phyloP scores from a whole-genome alignment of 2,888 invertebrate genomes.

The Quadroppia sp. region DNA sequence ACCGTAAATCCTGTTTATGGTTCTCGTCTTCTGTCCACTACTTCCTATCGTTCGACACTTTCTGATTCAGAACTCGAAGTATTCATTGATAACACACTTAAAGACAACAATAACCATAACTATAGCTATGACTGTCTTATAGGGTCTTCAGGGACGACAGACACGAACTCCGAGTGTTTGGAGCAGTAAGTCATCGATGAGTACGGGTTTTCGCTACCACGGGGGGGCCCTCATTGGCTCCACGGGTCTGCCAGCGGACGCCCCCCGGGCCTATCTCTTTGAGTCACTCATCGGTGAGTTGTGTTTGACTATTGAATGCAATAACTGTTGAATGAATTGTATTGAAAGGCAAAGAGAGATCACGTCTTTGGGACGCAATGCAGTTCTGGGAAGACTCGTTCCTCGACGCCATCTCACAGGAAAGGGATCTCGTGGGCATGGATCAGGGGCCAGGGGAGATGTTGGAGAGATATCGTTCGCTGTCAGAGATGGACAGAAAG shows the following conservation, averaged over 20 bases:
- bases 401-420: slow-evolving; percentile 92
- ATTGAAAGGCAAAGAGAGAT: slow-evolving; percentile 46
- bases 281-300: slow-evolving; percentile 66
- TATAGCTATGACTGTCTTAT: slow-evolving; percentile 48
- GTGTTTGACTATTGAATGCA: slow-evolving; percentile 49
- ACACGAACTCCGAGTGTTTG: slow-evolving; percentile 77
- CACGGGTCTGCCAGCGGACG: slow-evolving; percentile 80
- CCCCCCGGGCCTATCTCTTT: slow-evolving; percentile 81
- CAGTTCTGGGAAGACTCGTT: slow-evolving; percentile 99
- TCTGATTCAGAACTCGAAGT: slow-evolving; percentile 86
- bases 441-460: slow-evolving; percentile 98
- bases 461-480: slow-evolving; percentile 94
- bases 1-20: slow-evolving; percentile 69
- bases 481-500: slow-evolving; percentile 79
- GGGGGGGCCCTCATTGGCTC: slow-evolving; percentile 76
- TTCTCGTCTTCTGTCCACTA: slow-evolving; percentile 57
- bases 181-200: slow-evolving; percentile 84
- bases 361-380: slow-evolving; percentile 91
- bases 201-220: slow-evolving; percentile 79
- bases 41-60: slow-evolving; percentile 71
- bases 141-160: slow-evolving; percentile 66
- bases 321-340: neutral
- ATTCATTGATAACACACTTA: neutral
- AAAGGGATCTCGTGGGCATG: slow-evolving; percentile 98
- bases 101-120: neutral